Conservation (phyloP, 92 coral and sea anemone species). For the Parazoanthus atlanticus region DNA sequence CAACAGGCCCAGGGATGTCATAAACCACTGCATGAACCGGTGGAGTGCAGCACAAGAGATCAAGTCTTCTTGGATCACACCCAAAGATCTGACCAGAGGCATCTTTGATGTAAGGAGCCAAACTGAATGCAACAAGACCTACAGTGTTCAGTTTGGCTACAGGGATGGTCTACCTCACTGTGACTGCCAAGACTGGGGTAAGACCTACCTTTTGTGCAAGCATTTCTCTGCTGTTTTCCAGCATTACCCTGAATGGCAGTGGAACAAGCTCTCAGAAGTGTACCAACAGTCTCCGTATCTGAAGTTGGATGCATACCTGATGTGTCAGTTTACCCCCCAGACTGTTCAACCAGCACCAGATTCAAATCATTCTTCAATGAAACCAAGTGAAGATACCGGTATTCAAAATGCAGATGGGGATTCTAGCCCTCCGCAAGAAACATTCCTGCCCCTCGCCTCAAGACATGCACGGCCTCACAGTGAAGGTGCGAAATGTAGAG, state of each 20-base stretch:
- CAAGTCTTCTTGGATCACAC: conserved; percentile 9
- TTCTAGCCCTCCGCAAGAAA: background rate
- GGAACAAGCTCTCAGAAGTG: conserved; percentile 16
- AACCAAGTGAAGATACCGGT: background rate
- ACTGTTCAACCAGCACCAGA: conserved; percentile 3
- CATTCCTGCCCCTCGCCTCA: background rate
- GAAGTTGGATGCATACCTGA: conserved; percentile 7
- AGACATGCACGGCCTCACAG: background rate
- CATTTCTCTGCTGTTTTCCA: conserved; percentile 10
- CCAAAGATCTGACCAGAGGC: conserved; percentile 9
- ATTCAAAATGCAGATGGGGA: background rate
- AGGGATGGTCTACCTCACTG: background rate
- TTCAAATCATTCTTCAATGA: conserved; percentile 3
- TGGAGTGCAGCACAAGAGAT: conserved; percentile 17
- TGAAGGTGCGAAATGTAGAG: conserved; percentile 4
- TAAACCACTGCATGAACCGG: conserved; percentile 39
- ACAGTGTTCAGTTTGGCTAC: conserved; percentile 4
- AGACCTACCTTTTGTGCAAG: too few relatives aligned
- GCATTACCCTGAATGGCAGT: conserved; percentile 3
- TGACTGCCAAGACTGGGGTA: conserved; percentile 7
- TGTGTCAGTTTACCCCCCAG: conserved; percentile 3
- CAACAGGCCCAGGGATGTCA: conserved; percentile 54
- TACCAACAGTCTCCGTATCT: conserved; percentile 12
- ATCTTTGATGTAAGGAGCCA: background rate
- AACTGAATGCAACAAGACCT: conserved; percentile 11